Base-by-base conservation (phyloP, 2,113 vertebrate genomes). In the Tetrax tetrax region DNA sequence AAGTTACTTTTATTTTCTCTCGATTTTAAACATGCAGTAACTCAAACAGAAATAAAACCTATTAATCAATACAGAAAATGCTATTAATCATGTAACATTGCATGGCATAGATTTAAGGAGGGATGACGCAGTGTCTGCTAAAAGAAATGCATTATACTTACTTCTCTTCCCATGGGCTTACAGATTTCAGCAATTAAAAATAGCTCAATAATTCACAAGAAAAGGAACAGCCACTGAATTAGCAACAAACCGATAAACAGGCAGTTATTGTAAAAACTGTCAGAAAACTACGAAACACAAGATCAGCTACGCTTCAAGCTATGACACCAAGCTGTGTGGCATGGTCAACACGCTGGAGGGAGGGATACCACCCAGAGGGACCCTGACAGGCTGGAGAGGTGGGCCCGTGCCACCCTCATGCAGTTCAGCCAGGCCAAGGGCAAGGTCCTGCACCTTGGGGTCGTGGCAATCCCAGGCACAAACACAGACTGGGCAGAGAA, bases 111-210 rank as follows among this genome's bases (percentile, higher is more conserved):
- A 88, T 95, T 95, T 94, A 93, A 90, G 80, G 90, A 96, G 84
- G 80, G 91, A 65, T 18, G 70, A 88, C 41, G 75, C 51, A 95
- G 71, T 37, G 72, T 77, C 80, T 93, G 66, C 50, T 92, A 69
- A 85, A 94, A 95, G 91, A 96, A 96, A 97, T 82, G 65, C 72
- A 72, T 33, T 91, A 50, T 70, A 83, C 96, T 89, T 74, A 72
- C 53, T 51, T 56, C 53, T 83, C 94, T 97, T 93, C 66, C 88
- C 33, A 11, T 10, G 23, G 89, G 70, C 85, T 93, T 95, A 81
- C 78, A 96, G 83, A 91, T 95, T 96, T 95, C 43, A 90, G 94
- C 56, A 81, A 95, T 88, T 95, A 89, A 95, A 96, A 96, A 74
- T 68, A 68, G 63, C 88, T 79, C 72, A 90, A 25, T 95, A 91